Evolutionary conservation across 1,140 invertebrate genomes (phyloP).

Genomic region (Drosophila pseudoobscura): DNA sequence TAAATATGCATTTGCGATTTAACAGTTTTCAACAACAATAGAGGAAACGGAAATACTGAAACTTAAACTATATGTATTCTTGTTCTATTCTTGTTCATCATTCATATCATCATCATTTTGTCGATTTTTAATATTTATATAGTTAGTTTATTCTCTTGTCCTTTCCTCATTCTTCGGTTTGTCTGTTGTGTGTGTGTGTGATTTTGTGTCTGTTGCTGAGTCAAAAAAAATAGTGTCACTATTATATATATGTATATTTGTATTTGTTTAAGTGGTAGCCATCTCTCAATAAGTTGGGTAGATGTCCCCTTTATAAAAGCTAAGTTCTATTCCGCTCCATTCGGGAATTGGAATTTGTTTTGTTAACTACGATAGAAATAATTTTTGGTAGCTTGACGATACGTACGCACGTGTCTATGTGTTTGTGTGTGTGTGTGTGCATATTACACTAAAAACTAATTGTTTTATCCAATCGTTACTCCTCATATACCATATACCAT

Average conservation of each 20-base stretch:
- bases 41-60: slow-evolving; percentile 31
- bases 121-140: slow-evolving; percentile 26
- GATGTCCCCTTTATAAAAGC: slow-evolving; percentile 42
- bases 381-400: slow-evolving; percentile 40
- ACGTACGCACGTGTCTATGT: slow-evolving; percentile 14
- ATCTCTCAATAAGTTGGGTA: slow-evolving; percentile 24
- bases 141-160: slow-evolving; percentile 7
- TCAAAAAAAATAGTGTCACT: slow-evolving; percentile 23
- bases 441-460: slow-evolving; percentile 45
- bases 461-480: slow-evolving; percentile 39
- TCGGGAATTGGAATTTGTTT: slow-evolving; percentile 28
- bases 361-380: slow-evolving; percentile 39
- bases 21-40: slow-evolving; percentile 35
- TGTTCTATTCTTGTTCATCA: slow-evolving; percentile 1
- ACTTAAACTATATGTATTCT: slow-evolving; percentile 21
- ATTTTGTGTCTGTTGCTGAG: slow-evolving; percentile 6
- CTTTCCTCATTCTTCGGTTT: neutral
- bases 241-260: slow-evolving; percentile 21
- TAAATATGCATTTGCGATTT: slow-evolving; percentile 35
- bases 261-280: neutral
- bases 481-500: slow-evolving; percentile 22
- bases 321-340: slow-evolving; percentile 19
- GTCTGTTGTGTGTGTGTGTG: slow-evolving; percentile 7
- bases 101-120: neutral
- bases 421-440: slow-evolving; percentile 2